phyloP scores from a whole-genome alignment of 1,140 invertebrate genomes.

The Drosophila asahinai region DNA sequence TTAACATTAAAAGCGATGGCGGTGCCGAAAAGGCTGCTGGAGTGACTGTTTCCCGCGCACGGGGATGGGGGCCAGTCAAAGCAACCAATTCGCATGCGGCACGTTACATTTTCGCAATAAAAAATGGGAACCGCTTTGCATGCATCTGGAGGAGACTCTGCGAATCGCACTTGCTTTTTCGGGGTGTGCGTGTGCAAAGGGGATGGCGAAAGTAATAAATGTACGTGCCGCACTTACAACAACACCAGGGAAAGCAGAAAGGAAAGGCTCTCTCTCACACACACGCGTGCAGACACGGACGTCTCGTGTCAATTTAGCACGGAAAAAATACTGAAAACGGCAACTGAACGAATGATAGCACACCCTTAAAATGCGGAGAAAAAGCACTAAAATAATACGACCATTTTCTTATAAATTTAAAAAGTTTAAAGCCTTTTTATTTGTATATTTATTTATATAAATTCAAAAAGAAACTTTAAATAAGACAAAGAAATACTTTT shows the following conservation, averaged over 20 bases:
- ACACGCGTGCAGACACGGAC: conserved; percentile 14
- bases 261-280: conserved; percentile 27
- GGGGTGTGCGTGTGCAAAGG: conserved; percentile 15
- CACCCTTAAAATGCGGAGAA: neutral
- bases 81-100: conserved; percentile 82
- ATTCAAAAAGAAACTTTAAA: no score
- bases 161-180: conserved; percentile 35
- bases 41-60: conserved; percentile 20
- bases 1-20: conserved; percentile 77
- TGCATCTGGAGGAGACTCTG: conserved; percentile 62
- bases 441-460: no score
- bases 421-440: no score
- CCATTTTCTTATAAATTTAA: no score
- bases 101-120: conserved; percentile 82
- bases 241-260: conserved; percentile 44
- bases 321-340: conserved; percentile 8
- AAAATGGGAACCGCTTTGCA: conserved; percentile 81
- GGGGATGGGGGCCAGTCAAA: conserved; percentile 39
- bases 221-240: conserved; percentile 73
- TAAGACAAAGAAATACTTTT: no score
- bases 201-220: conserved; percentile 70
- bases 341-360: neutral
- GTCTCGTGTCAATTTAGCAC: conserved; percentile 72
- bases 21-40: conserved; percentile 63
- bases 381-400: no score